Evolutionary conservation across 2,797 vertebrate genomes (phyloP), one percentile per base, ranked within the genome.

Genomic region (Linurgus olivaceus): DNA sequence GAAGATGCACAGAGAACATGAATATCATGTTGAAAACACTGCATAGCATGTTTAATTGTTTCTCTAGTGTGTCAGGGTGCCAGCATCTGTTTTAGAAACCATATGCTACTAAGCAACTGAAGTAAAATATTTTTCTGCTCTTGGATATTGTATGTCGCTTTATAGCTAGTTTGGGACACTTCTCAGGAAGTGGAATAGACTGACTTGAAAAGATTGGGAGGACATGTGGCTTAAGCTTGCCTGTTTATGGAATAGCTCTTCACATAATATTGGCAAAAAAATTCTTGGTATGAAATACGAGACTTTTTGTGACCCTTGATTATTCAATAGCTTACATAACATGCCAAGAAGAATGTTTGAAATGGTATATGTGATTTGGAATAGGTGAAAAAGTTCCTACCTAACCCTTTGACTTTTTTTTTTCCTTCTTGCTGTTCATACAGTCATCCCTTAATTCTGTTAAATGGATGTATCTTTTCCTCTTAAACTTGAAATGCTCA

Each of bases 51-150:
- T 68, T 61, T 86, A 68, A 65, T 78, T 84, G 38, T 63, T 89
- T 75, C 83, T 81, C 25, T 87, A 61, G 38, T 31, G 50, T 94
- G 63, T 91, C 81, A 63, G 58, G 23, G 19, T 94, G 90, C 82
- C 81, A 82, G 68, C 75, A 79, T 86, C 71, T 94, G 81, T 91
- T 93, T 73, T 88, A 79, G 91, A 94, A 96, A 95, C 85, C 68
- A 63, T 94, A 74, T 77, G 89, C 91, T 95, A 82, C 93, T 92
- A 92, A 86, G 86, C 83, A 93, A 90, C 83, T 84, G 9, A 86
- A 86, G 58, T 75, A 65, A 90, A 90, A 85, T 89, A 33, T 94
- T 96, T 94, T 92, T 79, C 74, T 82, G 6, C 68, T 89, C 59
- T 92, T 90, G 84, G 78, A 66, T 87, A 13, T 89, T 74, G 48